These are phyloP conservation scores for Hydrolagus affinis DNA, from an alignment of 2,113 vertebrate genomes.

Conservation along the genomic window DNA sequence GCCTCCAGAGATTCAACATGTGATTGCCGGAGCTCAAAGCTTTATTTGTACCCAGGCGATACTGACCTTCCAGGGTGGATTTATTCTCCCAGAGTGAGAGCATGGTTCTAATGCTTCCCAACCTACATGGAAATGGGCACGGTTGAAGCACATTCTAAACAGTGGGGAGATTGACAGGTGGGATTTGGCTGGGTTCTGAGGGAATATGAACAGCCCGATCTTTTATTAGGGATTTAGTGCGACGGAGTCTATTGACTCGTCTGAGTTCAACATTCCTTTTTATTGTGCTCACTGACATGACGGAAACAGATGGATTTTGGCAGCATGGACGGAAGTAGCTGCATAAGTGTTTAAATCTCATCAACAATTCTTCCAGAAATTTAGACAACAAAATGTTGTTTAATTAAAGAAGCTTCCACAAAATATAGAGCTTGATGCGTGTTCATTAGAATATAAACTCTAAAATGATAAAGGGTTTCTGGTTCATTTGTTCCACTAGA, in stretches of 20 bases:
- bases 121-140: neutral
- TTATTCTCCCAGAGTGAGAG: neutral
- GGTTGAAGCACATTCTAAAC: neutral
- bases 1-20: neutral
- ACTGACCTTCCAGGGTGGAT: neutral
- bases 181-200: neutral
- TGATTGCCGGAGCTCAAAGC: neutral
- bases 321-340: slow-evolving; percentile 41
- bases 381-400: neutral
- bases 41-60: neutral
- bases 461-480: neutral
- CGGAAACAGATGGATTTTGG: slow-evolving; percentile 54
- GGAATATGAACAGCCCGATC: neutral
- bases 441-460: neutral
- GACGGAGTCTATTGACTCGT: slow-evolving; percentile 45
- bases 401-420: too few relatives aligned
- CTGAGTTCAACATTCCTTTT: slow-evolving; percentile 57
- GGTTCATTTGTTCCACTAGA: neutral
- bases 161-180: neutral
- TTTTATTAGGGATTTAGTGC: slow-evolving; percentile 53
- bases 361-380: neutral
- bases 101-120: neutral
- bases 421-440: neutral
- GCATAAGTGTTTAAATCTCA: slow-evolving; percentile 41
- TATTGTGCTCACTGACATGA: slow-evolving; percentile 53